Evolutionary conservation across 1,140 invertebrate species (phyloP), one percentile per base, ranked within the genome.

Genomic region (Tyrophagus putrescentiae): DNA sequence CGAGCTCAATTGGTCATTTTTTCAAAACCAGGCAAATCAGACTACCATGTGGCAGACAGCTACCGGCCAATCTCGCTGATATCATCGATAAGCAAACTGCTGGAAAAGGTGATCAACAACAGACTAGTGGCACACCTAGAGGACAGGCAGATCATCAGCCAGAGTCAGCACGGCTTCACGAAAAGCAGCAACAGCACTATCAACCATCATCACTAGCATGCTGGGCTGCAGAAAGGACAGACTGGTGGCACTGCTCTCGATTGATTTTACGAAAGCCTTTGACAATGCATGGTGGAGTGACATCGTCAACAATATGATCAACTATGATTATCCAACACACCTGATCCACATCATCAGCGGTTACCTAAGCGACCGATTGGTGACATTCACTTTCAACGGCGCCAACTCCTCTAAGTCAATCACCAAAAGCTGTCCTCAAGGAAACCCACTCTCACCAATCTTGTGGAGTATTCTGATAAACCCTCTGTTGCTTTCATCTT

Each of bases 381-480:
- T 36, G 11, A 11, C 11, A 23, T 23, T 50, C 11, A 27, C 18
- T 13, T 50, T 13, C 31, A 27, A 27, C 11, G 9, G 31, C 11
- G 18, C 48, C 31, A 50, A 16, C 21, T 53, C 58, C 9, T 56
- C 9, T 25, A 54, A 50, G 54, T 18, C 16, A n/a, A 11, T 60
- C n/a, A 57, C 54, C 11, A 57, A 60, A 57, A 56, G 54, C n/a
- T 57, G 54, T 54, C 34, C 44, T 54, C 54, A 57, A 60, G 54
- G 29, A 16, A 56, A 34, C 9, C n/a, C 44, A 11, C 23, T 11
- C 9, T 34, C 39, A 9, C 54, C 54, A 57, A 11, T 32, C 9
- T 39, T 57, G 39, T 57, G 54, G 54, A 39, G 11, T 11, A 57
- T 57, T 11, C 16, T 39, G 9, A 56, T 11, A 11, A 23, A 57